Conservation (phyloP, 2,113 vertebrate species). For the rat (Rattus norvegicus) region DNA sequence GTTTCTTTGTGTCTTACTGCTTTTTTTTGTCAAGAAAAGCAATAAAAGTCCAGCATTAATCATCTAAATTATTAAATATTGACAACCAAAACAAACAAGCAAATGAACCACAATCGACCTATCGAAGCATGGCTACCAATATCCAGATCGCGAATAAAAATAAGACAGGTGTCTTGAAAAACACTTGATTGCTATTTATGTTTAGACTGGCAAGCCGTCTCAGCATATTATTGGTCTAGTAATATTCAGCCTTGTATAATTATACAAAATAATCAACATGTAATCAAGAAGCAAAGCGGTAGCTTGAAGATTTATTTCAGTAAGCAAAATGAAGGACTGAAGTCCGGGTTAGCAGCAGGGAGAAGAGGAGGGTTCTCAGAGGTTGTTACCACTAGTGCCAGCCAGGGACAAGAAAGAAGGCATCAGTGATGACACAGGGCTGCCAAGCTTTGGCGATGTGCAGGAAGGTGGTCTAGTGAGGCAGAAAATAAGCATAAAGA, state of each 20-base stretch:
- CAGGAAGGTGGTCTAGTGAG: background rate
- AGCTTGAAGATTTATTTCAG: background rate
- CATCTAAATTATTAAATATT: background rate
- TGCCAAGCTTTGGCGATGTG: background rate
- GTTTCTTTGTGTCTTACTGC: no score
- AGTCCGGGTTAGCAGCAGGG: no score
- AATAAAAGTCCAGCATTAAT: background rate
- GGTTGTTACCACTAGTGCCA: constrained; percentile 8
- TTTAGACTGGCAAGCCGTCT: background rate
- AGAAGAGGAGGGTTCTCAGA: background rate
- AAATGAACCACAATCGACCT: background rate
- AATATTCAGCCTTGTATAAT: background rate
- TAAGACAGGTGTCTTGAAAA: background rate
- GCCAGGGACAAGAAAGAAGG: background rate
- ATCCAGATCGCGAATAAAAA: background rate
- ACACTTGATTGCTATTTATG: background rate
- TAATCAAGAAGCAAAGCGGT: background rate
- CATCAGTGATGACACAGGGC: background rate
- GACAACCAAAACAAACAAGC: background rate
- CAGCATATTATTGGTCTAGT: background rate
- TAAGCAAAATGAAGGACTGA: background rate
- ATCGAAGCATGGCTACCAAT: background rate
- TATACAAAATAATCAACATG: background rate
- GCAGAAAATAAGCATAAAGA: background rate
- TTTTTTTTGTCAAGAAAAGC: background rate